Percentiles rank a stretch among this genome's conserved stretches.
Evolutionary conservation across 2,797 vertebrate species (phyloP).

Genomic region (Coranthus polyacanthus): DNA sequence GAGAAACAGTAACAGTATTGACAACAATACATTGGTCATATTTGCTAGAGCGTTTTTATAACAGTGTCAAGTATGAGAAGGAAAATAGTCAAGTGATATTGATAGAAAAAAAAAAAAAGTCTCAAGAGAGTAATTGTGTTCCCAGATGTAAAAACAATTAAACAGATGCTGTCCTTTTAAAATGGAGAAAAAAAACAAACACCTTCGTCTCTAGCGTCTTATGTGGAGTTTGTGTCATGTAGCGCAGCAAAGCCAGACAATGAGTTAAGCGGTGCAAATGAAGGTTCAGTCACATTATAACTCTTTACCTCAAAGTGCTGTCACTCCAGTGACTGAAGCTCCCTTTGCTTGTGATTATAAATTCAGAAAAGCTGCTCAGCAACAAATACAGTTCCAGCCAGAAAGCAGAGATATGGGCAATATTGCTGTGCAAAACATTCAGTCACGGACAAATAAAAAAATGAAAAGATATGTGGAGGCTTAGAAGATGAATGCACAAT

Average conservation of each 20-base stretch:
- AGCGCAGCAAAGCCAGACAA: constrained; percentile 37
- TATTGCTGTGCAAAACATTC: constrained; percentile 70
- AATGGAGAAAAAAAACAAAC: constrained; percentile 14
- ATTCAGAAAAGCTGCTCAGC: constrained; percentile 58
- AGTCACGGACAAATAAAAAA: constrained; percentile 47
- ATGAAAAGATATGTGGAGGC: constrained; percentile 22
- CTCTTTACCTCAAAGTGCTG: constrained; percentile 25
- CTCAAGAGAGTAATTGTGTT: constrained; percentile 16
- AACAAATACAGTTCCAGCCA: constrained; percentile 53
- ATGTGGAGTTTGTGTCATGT: constrained; percentile 30
- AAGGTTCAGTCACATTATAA: constrained; percentile 34
- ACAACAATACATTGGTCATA: constrained; percentile 71
- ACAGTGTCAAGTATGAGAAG: constrained; percentile 29
- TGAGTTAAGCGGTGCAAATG: constrained; percentile 26
- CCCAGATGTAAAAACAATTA: constrained; percentile 11
- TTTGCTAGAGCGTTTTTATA: constrained; percentile 53
- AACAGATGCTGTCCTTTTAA: constrained; percentile 7
- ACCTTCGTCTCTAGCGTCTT: constrained; percentile 6
- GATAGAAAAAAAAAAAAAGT: constrained; percentile 28
- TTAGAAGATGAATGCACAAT: constrained; percentile 45
- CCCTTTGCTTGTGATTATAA: constrained; percentile 41
- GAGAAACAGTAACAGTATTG: constrained; percentile 67
- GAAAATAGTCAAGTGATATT: constrained; percentile 40
- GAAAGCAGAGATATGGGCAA: constrained; percentile 45
- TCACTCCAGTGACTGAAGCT: constrained; percentile 29